phyloP scores from a whole-genome alignment of 2,113 vertebrate species.

The Gorsachius goisagi region DNA sequence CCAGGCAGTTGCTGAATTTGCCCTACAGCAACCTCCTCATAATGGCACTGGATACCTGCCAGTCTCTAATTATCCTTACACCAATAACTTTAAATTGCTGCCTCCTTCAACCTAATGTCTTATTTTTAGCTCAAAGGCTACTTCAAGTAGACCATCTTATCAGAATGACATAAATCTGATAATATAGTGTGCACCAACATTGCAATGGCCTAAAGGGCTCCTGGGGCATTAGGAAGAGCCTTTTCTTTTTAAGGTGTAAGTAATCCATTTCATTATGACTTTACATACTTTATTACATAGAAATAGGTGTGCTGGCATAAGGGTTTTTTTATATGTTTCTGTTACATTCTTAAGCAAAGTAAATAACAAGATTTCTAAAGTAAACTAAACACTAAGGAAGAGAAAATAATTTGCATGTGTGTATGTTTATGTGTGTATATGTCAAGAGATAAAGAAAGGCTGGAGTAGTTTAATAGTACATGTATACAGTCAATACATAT shows the following conservation, averaged over 20 bases:
- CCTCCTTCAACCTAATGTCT: background rate
- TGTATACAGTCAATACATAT: background rate
- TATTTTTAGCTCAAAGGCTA: background rate
- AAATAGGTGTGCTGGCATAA: background rate
- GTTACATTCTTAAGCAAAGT: background rate
- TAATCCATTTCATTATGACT: background rate
- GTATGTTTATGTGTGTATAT: background rate
- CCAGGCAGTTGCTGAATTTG: background rate
- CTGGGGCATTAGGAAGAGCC: background rate
- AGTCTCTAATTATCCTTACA: slow-evolving; percentile 24
- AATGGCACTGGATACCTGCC: background rate
- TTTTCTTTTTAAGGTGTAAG: background rate
- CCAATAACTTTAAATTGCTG: slow-evolving; percentile 1
- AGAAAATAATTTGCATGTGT: background rate
- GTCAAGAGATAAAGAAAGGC: background rate
- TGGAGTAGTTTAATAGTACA: background rate
- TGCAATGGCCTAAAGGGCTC: background rate
- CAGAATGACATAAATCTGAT: slow-evolving; percentile 1
- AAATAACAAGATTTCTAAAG: background rate
- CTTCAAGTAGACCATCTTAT: background rate
- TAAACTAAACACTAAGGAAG: background rate
- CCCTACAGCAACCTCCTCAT: background rate
- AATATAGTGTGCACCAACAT: background rate
- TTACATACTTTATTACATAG: background rate
- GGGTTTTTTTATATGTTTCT: background rate